Evolutionary conservation across 2,113 vertebrate species (phyloP).

Genomic region (Crotalus horridus): DNA sequence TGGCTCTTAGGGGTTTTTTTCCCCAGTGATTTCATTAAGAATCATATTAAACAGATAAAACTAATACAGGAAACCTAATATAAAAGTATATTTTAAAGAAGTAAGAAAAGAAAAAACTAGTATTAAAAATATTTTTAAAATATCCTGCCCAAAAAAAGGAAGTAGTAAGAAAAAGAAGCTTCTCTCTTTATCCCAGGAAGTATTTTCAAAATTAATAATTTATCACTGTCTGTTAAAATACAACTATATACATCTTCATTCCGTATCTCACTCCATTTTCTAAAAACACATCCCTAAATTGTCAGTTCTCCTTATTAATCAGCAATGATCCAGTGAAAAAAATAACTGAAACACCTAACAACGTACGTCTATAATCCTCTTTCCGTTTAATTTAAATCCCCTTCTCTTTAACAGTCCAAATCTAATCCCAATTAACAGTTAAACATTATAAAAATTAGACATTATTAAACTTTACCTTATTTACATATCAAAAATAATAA

Average conservation of each 20-base stretch:
- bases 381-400: neutral
- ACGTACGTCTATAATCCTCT: neutral
- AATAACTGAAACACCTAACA: neutral
- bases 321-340: neutral
- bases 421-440: neutral
- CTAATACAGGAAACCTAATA: neutral
- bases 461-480: neutral
- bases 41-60: neutral
- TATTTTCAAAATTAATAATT: neutral
- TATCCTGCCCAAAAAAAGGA: neutral
- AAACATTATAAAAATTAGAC: neutral
- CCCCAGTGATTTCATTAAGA: neutral
- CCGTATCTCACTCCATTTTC: neutral
- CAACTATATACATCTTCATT: neutral
- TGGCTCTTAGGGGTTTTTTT: neutral
- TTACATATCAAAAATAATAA: neutral
- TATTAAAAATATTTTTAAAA: neutral
- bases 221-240: neutral
- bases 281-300: neutral
- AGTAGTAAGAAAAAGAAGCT: neutral
- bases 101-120: neutral
- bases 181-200: neutral
- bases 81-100: neutral
- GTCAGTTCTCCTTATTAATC: neutral
- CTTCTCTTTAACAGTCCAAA: neutral